These are phyloP conservation scores for Glandiceps talaboti DNA, from an alignment of 53 echinoderm and acorn worm species.

Conservation along the genomic window DNA sequence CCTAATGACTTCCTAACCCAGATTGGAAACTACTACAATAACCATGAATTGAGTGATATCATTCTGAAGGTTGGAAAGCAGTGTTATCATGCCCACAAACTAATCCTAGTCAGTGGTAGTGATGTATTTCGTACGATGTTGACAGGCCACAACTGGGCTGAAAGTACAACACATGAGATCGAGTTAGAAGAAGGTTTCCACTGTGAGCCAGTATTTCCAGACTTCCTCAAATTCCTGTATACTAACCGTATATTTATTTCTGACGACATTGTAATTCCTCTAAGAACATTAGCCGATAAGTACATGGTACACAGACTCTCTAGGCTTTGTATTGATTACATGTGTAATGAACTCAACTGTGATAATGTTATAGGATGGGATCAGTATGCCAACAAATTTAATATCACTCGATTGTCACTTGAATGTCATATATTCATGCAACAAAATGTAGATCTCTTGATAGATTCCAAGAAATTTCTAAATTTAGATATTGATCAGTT, in stretches of 20 bases:
- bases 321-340: conserved; percentile 37
- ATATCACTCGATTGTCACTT: neutral
- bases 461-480: conserved; percentile 3
- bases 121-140: conserved; percentile 62
- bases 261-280: conserved; percentile 34
- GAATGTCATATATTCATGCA: neutral
- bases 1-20: neutral
- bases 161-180: conserved; percentile 4
- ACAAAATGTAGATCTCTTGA: conserved; percentile 7
- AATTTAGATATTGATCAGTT: conserved; percentile 1
- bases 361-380: neutral
- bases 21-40: conserved; percentile 2
- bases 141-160: conserved; percentile 15
- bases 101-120: conserved; percentile 57
- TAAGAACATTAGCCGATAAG: conserved; percentile 53
- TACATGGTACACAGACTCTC: conserved; percentile 51
- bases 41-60: conserved; percentile 37
- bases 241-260: conserved; percentile 35
- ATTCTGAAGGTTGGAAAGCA: conserved; percentile 37
- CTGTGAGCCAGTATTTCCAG: conserved; percentile 36
- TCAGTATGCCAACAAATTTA: neutral
- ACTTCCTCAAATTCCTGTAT: conserved; percentile 61
- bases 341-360: conserved; percentile 1
- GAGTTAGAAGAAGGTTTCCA: conserved; percentile 11
- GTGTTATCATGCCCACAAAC: conserved; percentile 45